Conservation (phyloP, 2,113 vertebrate species). For the Sitta europaea region DNA sequence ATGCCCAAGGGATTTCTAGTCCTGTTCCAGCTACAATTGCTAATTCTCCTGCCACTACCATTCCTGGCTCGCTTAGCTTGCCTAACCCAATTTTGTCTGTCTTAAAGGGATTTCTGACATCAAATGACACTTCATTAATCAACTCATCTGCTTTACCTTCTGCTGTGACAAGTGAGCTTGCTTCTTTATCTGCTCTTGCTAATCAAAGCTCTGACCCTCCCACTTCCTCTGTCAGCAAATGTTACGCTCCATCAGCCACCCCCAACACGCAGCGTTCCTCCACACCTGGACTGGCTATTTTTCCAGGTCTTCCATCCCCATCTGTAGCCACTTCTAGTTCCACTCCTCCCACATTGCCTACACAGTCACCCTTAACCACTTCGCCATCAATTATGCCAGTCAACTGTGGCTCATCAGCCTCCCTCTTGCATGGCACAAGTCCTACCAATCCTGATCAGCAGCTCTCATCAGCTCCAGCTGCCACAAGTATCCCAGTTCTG, state of each 20-base stretch:
- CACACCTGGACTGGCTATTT: conserved; percentile 74
- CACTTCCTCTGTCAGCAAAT: conserved; percentile 78
- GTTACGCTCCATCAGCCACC: conserved; percentile 81
- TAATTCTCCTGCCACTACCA: conserved; percentile 65
- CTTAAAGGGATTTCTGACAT: conserved; percentile 81
- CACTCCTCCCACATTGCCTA: conserved; percentile 53
- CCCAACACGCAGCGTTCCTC: conserved; percentile 75
- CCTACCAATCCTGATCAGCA: conserved; percentile 72
- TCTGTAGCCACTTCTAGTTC: conserved; percentile 50
- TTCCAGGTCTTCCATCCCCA: conserved; percentile 71
- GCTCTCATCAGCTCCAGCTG: conserved; percentile 52
- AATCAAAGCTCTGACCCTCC: conserved; percentile 64
- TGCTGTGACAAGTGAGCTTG: conserved; percentile 71
- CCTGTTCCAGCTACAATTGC: conserved; percentile 66
- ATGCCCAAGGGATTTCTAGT: conserved; percentile 64
- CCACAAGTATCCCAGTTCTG: conserved; percentile 62
- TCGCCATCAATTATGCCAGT: conserved; percentile 14
- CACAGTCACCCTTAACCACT: conserved; percentile 68
- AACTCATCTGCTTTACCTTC: conserved; percentile 69
- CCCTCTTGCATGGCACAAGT: conserved; percentile 67
- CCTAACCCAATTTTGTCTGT: conserved; percentile 77
- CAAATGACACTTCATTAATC: conserved; percentile 73
- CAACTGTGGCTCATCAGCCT: conserved; percentile 61
- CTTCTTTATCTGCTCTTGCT: conserved; percentile 74
- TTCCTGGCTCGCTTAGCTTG: conserved; percentile 73